Evolutionary conservation across 2,113 vertebrate genomes (phyloP), one percentile per base, ranked within the genome.

Genomic region (Mormoops blainvillei): DNA sequence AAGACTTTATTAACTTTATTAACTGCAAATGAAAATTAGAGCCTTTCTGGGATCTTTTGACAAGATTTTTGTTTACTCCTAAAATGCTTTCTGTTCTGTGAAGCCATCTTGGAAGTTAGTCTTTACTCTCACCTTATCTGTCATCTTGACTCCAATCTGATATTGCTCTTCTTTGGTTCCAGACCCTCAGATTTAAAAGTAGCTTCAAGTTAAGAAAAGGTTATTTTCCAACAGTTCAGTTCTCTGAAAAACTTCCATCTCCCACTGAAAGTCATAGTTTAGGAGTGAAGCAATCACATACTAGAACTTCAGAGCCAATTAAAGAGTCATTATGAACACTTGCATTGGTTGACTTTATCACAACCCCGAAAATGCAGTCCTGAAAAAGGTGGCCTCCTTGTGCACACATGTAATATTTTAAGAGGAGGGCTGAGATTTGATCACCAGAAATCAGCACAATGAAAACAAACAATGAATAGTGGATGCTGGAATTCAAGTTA

Each of bases 401-500:
- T 63, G 58, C 58, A 31, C 58, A 63, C 26, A 31, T 63, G 58
- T 63, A 31, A 63, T 63, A 28, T 61, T 61, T 24, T 61, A 61
- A 61, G 91, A 98, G 94, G 97, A n/a, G 97, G 94, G 97, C 92
- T 97, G 98, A 97, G 98, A 98, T 91, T 95, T 97, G 98, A 98
- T 98, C 98, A 98, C 98, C 97, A 94, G 98, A 98, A 98, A 98
- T 98, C 98, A 98, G 98, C 98, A 98, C 98, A 98, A 98, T 98
- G 98, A 98, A 98, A 98, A 98, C 97, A 98, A 98, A 98, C 93
- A 96, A 97, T 98, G 97, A 97, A 98, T 98, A 97, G 98, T 98
- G 98, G 98, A 97, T 98, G 98, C 98, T 89, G 98, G 97, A 98
- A 98, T 98, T 98, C 98, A 98, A 98, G 98, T 98, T 98, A 98